A percentile compares a stretch with the other conserved stretches of the same genome.
Conservation (phyloP, 2,797 vertebrate genomes). For the Hemibagrus guttatus region DNA sequence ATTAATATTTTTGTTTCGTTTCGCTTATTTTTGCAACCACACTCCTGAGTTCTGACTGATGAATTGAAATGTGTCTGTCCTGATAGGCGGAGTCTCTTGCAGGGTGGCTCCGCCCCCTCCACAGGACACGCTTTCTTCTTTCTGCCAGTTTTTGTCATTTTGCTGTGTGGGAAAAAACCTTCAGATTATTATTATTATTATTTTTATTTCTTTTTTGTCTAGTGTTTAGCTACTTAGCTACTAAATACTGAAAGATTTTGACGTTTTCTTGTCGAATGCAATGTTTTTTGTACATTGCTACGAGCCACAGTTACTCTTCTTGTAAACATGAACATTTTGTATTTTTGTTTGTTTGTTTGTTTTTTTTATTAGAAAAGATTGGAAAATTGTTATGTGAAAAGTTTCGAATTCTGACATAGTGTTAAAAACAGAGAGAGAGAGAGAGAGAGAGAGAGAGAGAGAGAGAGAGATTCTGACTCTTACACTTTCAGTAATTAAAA, state of each 20-base stretch:
- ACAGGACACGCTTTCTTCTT: not conserved
- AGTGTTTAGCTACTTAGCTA: not conserved
- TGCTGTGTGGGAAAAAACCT: no score
- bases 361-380: not conserved
- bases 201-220: not conserved
- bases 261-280: not conserved
- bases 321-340: not conserved
- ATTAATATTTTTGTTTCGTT: not conserved
- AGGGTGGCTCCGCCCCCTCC: not conserved
- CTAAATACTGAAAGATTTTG: not conserved
- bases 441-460: slow-evolving; percentile 1
- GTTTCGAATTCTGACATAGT: not conserved
- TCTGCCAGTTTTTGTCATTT: no score
- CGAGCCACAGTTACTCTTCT: not conserved
- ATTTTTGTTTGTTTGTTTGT: not conserved
- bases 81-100: not conserved
- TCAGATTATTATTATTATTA: not conserved
- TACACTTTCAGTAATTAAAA: slow-evolving; percentile 1
- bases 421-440: not conserved
- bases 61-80: not conserved
- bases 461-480: slow-evolving; percentile 3
- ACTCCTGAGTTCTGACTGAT: not conserved
- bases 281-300: no score
- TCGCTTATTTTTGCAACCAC: no score
- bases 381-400: not conserved